Percentiles rank a stretch among this genome's conserved stretches.
Evolutionary conservation across 2,888 invertebrate species (phyloP).

Genomic region (Scelioninae gen. 1): DNA sequence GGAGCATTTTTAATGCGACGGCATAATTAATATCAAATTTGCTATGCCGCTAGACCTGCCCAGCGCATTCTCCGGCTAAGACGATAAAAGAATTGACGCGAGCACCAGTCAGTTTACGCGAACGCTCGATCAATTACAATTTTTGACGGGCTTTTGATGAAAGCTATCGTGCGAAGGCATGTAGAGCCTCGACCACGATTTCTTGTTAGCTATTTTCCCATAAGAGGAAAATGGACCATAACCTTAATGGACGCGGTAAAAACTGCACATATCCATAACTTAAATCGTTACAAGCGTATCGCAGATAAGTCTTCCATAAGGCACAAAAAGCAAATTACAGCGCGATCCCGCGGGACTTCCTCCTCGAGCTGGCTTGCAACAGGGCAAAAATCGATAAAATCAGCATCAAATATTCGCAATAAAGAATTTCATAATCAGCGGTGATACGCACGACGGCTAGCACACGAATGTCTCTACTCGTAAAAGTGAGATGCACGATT

Average conservation of each 20-base stretch:
- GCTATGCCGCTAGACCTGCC: too few species aligned
- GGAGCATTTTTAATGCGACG: too few species aligned
- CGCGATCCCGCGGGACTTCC: slow-evolving; percentile 54
- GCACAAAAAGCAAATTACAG: slow-evolving; percentile 65
- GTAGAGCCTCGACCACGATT: slow-evolving; percentile 18
- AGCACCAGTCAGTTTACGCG: too few species aligned
- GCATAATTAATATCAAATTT: too few species aligned
- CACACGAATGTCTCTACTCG: slow-evolving; percentile 58
- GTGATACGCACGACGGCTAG: slow-evolving; percentile 61
- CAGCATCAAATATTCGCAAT: slow-evolving; percentile 65
- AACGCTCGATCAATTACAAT: too few species aligned
- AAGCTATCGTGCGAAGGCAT: neutral
- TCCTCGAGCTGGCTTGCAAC: slow-evolving; percentile 27
- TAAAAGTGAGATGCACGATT: slow-evolving; percentile 66
- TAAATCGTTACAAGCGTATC: slow-evolving; percentile 59
- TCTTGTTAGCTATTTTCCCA: slow-evolving; percentile 36
- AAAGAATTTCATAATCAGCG: slow-evolving; percentile 65
- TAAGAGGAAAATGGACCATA: slow-evolving; percentile 43
- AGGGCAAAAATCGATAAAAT: slow-evolving; percentile 60
- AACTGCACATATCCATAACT: slow-evolving; percentile 52
- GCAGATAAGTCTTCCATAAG: slow-evolving; percentile 56
- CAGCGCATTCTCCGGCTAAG: too few species aligned
- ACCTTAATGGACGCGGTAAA: slow-evolving; percentile 53
- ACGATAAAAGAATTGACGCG: too few species aligned
- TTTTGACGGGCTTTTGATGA: neutral